Base-by-base conservation (phyloP, 2,888 invertebrate genomes). In the Pogonocherus hispidulus region DNA sequence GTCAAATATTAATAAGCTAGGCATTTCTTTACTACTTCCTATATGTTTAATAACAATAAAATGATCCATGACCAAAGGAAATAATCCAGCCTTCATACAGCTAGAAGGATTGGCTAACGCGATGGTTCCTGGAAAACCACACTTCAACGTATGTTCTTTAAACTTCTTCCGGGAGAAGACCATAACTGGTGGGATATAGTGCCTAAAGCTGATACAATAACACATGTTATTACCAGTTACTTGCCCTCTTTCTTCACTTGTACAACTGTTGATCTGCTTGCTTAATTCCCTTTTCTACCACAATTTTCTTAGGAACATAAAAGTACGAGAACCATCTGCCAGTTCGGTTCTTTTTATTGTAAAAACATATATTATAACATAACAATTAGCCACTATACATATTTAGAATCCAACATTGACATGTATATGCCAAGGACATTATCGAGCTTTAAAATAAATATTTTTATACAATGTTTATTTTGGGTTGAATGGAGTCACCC, bases 1-100 rank as follows among this genome's bases (percentile, higher is more conserved):
- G 67, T 84, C 83, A 69, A 82, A 64, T 57, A 83, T 73, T 14
- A 81, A 67, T 5, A 81, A 69, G 6, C 73, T 74, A 27, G 79
- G 80, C 19, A 32, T 9, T 18, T 63, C 63, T 37, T 51, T 44
- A 37, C 18, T 20, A 23, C 51, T 16, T 37, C 8, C 14, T 54
- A 44, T 35, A 37, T 49, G 22, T 32, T 60, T 60, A 22, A 60
- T n/a, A n/a, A n/a, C n/a, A n/a, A n/a, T 60, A n/a, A 49, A 49
- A 35, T 19, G 49, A 19, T 60, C 37, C 14, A 41, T 14, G 2
- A 41, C 4, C 4, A 14, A 5, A 16, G 14, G 16, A 41, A 41
- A 41, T 16, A 41, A 41, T 14, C 1, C 16, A 41, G 41, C 9
- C 4, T 37, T 37, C 37, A 37, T 37, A 5, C n/a, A 11, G 37